Conservation (phyloP, 2,797 vertebrate species). For the Heliangelus exortis region DNA sequence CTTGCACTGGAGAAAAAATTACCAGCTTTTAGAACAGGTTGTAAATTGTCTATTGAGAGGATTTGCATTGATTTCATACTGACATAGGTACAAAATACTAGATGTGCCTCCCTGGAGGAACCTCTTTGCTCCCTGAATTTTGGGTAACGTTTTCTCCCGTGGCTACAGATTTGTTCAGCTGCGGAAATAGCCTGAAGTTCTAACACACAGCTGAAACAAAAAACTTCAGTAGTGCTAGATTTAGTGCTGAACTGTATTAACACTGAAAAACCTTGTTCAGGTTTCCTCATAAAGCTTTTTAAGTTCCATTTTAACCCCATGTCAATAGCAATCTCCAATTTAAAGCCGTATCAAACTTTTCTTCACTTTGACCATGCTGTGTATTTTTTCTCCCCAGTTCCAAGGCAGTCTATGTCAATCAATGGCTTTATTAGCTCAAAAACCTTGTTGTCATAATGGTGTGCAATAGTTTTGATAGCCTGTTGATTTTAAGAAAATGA, state of each 20-base stretch:
- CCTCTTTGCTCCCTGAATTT: not conserved
- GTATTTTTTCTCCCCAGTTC: not conserved
- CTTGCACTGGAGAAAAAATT: not conserved
- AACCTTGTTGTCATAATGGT: not conserved
- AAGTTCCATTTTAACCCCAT: not conserved
- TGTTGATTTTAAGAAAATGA: not conserved
- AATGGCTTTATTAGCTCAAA: not conserved
- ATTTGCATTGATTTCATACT: not conserved
- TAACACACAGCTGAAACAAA: not conserved
- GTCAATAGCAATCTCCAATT: not conserved
- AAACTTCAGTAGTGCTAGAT: not conserved
- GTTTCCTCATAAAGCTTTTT: not conserved
- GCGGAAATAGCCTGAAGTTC: not conserved
- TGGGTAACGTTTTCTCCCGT: rapidly evolving
- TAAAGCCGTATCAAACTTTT: not conserved
- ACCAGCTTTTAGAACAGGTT: not conserved
- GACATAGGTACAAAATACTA: not conserved
- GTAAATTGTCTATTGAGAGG: not conserved
- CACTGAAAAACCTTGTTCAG: not conserved
- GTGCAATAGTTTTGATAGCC: not conserved
- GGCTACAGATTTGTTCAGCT: not conserved
- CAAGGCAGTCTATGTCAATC: not conserved
- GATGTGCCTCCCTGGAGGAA: not conserved
- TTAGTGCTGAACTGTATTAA: not conserved
- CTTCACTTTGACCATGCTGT: not conserved